A percentile compares a stretch with the other conserved stretches of the same genome.
These are phyloP conservation scores for Brachyptera risi DNA, from an alignment of 2,888 invertebrate species.

Conservation along the genomic window DNA sequence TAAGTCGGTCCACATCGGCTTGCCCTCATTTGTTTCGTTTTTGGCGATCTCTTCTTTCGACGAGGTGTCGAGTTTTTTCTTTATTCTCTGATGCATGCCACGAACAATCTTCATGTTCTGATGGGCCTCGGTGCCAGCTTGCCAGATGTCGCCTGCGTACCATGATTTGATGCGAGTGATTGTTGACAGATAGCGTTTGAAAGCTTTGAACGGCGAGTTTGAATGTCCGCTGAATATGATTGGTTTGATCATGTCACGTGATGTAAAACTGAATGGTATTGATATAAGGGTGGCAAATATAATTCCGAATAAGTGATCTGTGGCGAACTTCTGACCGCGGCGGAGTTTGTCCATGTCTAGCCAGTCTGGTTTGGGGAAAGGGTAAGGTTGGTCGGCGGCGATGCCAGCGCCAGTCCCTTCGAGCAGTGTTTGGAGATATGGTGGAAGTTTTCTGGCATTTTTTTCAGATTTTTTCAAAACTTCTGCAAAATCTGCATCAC, in stretches of 20 bases:
- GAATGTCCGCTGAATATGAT: slow-evolving; percentile 39
- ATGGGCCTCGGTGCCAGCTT: slow-evolving; percentile 36
- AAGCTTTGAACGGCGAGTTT: slow-evolving; percentile 38
- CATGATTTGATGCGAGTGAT: slow-evolving; percentile 41
- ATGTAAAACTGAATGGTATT: slow-evolving; percentile 40
- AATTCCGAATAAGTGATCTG: slow-evolving; percentile 39
- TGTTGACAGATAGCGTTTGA: slow-evolving; percentile 42
- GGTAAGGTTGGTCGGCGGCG: not conserved
- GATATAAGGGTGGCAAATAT: slow-evolving; percentile 40
- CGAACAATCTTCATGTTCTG: slow-evolving; percentile 40
- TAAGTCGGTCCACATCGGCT: slow-evolving; percentile 28
- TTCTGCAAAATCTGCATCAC: too few species aligned
- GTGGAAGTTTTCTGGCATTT: too few species aligned
- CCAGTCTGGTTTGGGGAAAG: slow-evolving; percentile 15
- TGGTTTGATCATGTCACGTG: slow-evolving; percentile 14
- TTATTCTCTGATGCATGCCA: slow-evolving; percentile 37
- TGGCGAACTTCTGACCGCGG: slow-evolving; percentile 41
- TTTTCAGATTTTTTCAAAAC: too few species aligned
- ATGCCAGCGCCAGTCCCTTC: not conserved
- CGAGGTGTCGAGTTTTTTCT: not conserved
- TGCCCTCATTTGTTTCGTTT: slow-evolving; percentile 8
- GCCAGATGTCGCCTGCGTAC: slow-evolving; percentile 43
- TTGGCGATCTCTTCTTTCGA: not conserved
- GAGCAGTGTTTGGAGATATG: not conserved
- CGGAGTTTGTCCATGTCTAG: slow-evolving; percentile 21